Percentiles rank a stretch among this genome's conserved stretches.
These are phyloP conservation scores for Tinamus guttatus DNA, from an alignment of 2,113 vertebrate species.

Conservation along the genomic window DNA sequence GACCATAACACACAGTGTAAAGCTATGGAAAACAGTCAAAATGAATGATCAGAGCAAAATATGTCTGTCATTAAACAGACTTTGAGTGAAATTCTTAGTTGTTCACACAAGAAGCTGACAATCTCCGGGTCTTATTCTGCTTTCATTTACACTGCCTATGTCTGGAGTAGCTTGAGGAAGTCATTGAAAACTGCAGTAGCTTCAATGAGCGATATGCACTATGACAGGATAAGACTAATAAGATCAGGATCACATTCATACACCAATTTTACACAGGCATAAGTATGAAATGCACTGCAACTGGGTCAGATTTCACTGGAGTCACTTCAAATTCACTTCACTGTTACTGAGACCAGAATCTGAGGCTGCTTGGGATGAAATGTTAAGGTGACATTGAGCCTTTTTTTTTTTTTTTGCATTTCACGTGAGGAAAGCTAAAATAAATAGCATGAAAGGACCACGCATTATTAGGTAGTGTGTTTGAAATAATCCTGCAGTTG, in stretches of 20 bases:
- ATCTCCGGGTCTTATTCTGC: not conserved
- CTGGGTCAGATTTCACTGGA: not conserved
- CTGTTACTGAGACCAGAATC: not conserved
- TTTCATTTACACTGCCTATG: not conserved
- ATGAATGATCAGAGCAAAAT: not conserved
- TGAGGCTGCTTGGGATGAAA: not conserved
- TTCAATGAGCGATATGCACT: not conserved
- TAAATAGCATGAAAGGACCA: slow-evolving; percentile 29
- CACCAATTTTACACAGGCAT: not conserved
- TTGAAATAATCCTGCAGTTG: slow-evolving; percentile 54
- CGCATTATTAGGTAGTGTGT: slow-evolving; percentile 38
- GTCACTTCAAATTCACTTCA: slow-evolving; percentile 12
- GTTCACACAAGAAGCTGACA: not conserved
- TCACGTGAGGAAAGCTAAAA: slow-evolving; percentile 44
- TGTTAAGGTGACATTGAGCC: slow-evolving; percentile 19
- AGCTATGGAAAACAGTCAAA: not conserved
- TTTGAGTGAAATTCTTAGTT: not conserved
- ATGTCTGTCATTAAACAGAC: not conserved
- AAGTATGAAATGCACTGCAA: not conserved
- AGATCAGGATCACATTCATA: not conserved
- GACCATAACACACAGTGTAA: not conserved
- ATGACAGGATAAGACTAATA: not conserved
- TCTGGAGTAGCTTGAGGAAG: not conserved
- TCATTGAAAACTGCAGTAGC: not conserved
- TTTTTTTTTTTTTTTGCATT: slow-evolving; percentile 39